phyloP scores from a whole-genome alignment of 2,888 invertebrate genomes.

The Sisyra terminalis region DNA sequence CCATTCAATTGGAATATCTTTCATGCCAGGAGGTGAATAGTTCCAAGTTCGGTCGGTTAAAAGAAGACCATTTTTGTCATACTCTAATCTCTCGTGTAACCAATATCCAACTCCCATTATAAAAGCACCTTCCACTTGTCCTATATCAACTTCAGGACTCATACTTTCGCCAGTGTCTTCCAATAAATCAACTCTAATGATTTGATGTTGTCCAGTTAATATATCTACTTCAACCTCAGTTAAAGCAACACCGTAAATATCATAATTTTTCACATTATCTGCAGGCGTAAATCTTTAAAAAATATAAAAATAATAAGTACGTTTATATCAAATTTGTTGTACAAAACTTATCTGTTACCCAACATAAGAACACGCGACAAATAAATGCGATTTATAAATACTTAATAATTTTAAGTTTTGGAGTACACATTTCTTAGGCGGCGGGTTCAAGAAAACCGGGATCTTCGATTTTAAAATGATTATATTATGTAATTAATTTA shows the following conservation, averaged over 20 bases:
- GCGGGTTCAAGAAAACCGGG: too few relatives aligned
- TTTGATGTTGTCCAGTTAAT: conserved; percentile 56
- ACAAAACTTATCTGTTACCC: too few relatives aligned
- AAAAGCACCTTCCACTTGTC: conserved; percentile 66
- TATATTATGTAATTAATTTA: too few relatives aligned
- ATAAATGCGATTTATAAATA: too few relatives aligned
- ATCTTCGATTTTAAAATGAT: too few relatives aligned
- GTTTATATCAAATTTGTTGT: too few relatives aligned
- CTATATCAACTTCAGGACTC: conserved; percentile 55
- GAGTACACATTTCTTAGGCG: too few relatives aligned
- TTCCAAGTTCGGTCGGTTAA: conserved; percentile 68
- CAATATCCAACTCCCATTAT: conserved; percentile 63
- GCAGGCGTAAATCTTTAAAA: conserved; percentile 17
- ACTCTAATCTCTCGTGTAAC: conserved; percentile 53
- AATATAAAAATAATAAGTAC: too few relatives aligned
- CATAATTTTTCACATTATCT: conserved; percentile 37
- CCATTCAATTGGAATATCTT: conserved; percentile 64
- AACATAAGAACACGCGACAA: too few relatives aligned
- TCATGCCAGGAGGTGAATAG: conserved; percentile 59
- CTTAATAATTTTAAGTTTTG: neutral
- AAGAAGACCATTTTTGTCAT: conserved; percentile 46
- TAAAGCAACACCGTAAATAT: conserved; percentile 44
- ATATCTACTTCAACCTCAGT: conserved; percentile 63
- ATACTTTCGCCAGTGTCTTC: conserved; percentile 60
- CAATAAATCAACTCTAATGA: conserved; percentile 49